Conservation (phyloP, 2,113 vertebrate species). For the Sarotherodon lohbergeri region DNA sequence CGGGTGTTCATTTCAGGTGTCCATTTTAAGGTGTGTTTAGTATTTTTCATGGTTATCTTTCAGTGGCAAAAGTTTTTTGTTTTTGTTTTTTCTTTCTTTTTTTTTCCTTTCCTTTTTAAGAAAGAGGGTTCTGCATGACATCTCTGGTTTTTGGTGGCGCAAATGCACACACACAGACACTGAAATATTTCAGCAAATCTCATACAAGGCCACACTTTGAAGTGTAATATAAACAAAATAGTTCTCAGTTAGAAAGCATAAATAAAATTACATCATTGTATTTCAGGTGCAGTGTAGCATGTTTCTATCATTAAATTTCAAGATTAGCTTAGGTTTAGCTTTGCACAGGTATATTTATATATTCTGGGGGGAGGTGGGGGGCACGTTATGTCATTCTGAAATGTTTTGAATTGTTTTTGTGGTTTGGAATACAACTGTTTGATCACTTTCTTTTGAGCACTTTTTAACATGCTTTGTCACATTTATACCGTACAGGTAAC, state of each 20-base stretch:
- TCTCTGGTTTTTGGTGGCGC: neutral
- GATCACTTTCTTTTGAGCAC: constrained; percentile 78
- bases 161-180: neutral
- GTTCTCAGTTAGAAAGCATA: neutral
- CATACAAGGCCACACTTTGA: neutral
- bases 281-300: neutral
- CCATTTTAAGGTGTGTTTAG: neutral
- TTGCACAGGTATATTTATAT: constrained; percentile 48
- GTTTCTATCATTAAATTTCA: neutral
- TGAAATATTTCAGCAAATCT: neutral
- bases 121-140: neutral
- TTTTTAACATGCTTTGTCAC: constrained; percentile 99
- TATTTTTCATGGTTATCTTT: neutral
- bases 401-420: constrained; percentile 61
- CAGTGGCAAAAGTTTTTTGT: neutral
- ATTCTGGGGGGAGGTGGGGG: neutral
- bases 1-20: neutral
- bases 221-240: neutral
- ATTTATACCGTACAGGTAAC: constrained; percentile 99
- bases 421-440: constrained; percentile 74
- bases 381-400: constrained; percentile 46
- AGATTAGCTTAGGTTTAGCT: constrained; percentile 7
- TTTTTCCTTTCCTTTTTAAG: neutral
- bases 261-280: neutral
- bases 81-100: neutral